Base-by-base conservation (phyloP, 2,888 invertebrate species). In the Fabriciana adippe region DNA sequence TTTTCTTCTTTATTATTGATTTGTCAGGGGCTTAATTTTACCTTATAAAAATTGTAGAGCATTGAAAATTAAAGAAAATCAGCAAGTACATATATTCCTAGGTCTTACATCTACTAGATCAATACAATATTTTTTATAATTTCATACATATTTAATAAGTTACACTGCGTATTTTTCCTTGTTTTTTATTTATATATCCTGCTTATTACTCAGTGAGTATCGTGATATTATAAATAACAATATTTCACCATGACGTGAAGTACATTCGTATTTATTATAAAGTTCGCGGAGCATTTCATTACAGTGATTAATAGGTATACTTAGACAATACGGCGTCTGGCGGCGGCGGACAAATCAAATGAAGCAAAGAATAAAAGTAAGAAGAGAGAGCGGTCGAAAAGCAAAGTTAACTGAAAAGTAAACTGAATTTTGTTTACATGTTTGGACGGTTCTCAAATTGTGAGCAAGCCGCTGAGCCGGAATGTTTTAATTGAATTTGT, bases 401-500 rank as follows among this genome's bases (percentile, higher is more conserved):
- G 84, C 80, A 78, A 81, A 84, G 86, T 84, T 84, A 85, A 85
- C 83, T 81, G 81, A 78, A 68, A 68, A 63, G 68, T 68, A 70
- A 70, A 70, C 68, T 79, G 79, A 78, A 79, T 81, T 83, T 85
- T 86, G 87, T 88, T 88, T 86, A 84, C 83, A 82, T 81, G 80
- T 80, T 82, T 76, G 79, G 78, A 79, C 77, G 78, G 76, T 78
- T 82, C 79, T 78, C 78, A 72, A 79, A 78, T 75, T 72, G 77
- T 76, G 74, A 77, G 76, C 75, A 63, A 65, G 75, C 76, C 71
- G 73, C 72, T 72, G 71, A 78, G 79, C 76, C 74, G 76, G 79
- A 74, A 79, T 79, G 79, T 81, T 84, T 82, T 85, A 81, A 85
- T 84, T 77, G 72, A 74, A 76, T 79, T 80, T 76, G 78, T 79